Evolutionary conservation across 2,113 vertebrate genomes (phyloP).

Genomic region (Mobula hypostoma): DNA sequence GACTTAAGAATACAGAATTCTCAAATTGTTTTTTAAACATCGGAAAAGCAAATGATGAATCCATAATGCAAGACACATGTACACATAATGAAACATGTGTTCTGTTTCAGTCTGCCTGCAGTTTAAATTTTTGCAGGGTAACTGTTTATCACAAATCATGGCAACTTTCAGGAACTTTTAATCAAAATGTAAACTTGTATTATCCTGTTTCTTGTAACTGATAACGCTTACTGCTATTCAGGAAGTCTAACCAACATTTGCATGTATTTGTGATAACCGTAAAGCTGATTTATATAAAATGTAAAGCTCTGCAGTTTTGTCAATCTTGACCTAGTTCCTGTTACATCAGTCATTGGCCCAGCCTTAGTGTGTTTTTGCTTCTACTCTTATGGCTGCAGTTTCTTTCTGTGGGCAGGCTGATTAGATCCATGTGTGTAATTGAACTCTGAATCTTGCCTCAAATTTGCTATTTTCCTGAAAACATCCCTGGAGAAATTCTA

Average conservation of each 20-base stretch:
- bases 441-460: not conserved
- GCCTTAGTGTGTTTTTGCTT: not conserved
- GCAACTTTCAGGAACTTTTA: not conserved
- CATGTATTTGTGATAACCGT: not conserved
- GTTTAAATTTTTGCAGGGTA: not conserved
- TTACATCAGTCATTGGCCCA: not conserved
- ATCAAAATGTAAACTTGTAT: not conserved
- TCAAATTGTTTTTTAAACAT: not conserved
- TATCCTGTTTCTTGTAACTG: not conserved
- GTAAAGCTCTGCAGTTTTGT: not conserved
- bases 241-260: not conserved
- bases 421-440: not conserved
- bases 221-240: not conserved
- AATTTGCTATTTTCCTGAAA: not conserved
- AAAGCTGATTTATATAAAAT: not conserved
- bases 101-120: not conserved
- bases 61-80: not conserved
- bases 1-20: not conserved
- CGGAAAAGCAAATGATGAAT: not conserved
- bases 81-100: not conserved
- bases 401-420: not conserved
- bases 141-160: not conserved
- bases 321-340: not conserved
- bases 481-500: not conserved
- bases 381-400: not conserved